Conservation (phyloP, 2,113 vertebrate species). For the Eclectus roratus region DNA sequence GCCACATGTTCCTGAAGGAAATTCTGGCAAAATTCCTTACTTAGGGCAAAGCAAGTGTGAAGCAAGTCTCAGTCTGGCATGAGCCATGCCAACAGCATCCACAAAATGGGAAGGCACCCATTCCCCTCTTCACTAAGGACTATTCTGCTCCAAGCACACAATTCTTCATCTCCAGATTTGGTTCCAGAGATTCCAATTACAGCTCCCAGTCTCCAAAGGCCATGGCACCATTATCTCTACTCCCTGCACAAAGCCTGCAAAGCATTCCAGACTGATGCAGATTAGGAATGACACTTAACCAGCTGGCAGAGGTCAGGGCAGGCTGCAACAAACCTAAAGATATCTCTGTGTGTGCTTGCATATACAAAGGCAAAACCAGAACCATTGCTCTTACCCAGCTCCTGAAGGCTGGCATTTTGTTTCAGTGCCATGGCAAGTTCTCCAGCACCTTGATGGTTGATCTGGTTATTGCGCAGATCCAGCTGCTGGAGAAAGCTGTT, state of each 20-base stretch:
- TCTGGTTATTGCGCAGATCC: slow-evolving; percentile 96
- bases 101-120: background rate
- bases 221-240: background rate
- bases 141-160: background rate
- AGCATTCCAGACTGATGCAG: background rate
- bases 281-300: accelerated
- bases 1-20: background rate
- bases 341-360: accelerated
- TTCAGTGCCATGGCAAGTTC: slow-evolving; percentile 84
- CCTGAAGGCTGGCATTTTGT: slow-evolving; percentile 78
- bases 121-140: background rate
- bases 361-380: accelerated
- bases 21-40: background rate
- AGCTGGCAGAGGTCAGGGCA: background rate
- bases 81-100: background rate
- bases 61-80: background rate
- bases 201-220: background rate
- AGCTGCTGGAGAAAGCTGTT: slow-evolving; percentile 78
- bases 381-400: slow-evolving; percentile 80
- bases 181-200: background rate
- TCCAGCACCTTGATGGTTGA: slow-evolving; percentile 87
- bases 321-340: background rate
- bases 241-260: background rate
- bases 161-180: background rate
- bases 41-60: background rate